These are phyloP conservation scores for Pelmatolapia mariae DNA, from an alignment of 2,113 vertebrate species.

Conservation along the genomic window DNA sequence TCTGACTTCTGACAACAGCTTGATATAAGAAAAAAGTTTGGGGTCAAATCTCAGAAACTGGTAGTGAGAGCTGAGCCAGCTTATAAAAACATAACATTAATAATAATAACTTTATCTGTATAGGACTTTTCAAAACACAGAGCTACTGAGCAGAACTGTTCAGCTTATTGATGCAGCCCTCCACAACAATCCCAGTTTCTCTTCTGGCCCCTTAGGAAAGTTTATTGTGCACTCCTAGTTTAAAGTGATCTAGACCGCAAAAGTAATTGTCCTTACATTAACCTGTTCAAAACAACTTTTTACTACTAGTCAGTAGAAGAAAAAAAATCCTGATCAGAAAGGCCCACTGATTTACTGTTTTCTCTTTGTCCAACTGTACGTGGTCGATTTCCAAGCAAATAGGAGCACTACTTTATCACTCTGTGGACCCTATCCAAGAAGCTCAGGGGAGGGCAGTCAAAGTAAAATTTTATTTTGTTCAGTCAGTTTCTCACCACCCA, in stretches of 20 bases:
- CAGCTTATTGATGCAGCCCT: not conserved
- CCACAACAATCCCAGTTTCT: not conserved
- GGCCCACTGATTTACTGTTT: not conserved
- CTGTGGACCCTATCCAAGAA: constrained; percentile 71
- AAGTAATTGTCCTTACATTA: not conserved
- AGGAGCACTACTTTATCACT: constrained; percentile 78
- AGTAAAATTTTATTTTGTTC: not conserved
- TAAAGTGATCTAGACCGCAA: not conserved
- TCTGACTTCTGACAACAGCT: not conserved
- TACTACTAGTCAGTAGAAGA: not conserved
- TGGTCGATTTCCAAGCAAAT: constrained; percentile 42
- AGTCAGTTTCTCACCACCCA: constrained; percentile 21
- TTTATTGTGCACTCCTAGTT: not conserved
- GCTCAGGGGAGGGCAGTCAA: constrained; percentile 49
- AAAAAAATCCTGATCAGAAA: not conserved
- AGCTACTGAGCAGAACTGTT: not conserved
- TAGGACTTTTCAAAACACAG: not conserved
- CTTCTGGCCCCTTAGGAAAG: not conserved
- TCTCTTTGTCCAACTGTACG: not conserved
- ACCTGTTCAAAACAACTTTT: not conserved
- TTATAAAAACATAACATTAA: not conserved
- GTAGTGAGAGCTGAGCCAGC: not conserved
- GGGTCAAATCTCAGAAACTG: not conserved
- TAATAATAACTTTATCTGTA: not conserved
- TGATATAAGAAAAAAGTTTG: not conserved